Base-by-base conservation (phyloP, 2,113 vertebrate species). In the Micronisus gabar region DNA sequence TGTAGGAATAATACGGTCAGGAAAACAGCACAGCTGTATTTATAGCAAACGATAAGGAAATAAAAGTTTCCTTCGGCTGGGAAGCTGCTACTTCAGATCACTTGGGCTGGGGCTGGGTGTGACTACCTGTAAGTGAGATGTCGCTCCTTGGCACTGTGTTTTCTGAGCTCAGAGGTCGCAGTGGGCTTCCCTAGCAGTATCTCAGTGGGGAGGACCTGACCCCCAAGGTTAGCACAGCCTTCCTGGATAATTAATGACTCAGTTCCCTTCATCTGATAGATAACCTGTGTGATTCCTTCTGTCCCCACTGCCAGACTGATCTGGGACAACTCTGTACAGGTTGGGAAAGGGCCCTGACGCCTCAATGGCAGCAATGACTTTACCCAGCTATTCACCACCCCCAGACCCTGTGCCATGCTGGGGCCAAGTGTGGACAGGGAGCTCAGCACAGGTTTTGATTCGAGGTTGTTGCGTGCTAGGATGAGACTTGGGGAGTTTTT, bases 21-120 rank as follows among this genome's bases (percentile, higher is more conserved):
- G 91, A 90, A 97, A 94, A 83, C 27, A 62, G 27, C 3, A 10
- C 18, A 47, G 74, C 50, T 90, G 80, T 95, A 97, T 98, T 97
- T 97, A 91, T 83, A 95, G 82, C 27, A 83, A 83, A 66, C 0
- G 53, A 90, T 96, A 87, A 97, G 89, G 82, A 95, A 96, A 91
- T 81, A 41, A 3, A 78, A 89, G 56, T 75, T 96, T 95, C 93
- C 81, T 96, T 73, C 7, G 7, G 8, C 59, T 90, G 89, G 78
- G 90, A 92, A 92, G 47, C 4, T 3, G 55, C 72, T 76, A 53
- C 75, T 95, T 92, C 53, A 53, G 63, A 53, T 90, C 27, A 10
- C 67, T 93, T 52, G 48, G 53, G 15, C 36, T 81, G 20, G 27
- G 45, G 13, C 75, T 72, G 89, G 72, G 65, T 59, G 79, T 74